Base-by-base conservation (phyloP, 2,888 invertebrate genomes). In the Cacoxenus indagator region DNA sequence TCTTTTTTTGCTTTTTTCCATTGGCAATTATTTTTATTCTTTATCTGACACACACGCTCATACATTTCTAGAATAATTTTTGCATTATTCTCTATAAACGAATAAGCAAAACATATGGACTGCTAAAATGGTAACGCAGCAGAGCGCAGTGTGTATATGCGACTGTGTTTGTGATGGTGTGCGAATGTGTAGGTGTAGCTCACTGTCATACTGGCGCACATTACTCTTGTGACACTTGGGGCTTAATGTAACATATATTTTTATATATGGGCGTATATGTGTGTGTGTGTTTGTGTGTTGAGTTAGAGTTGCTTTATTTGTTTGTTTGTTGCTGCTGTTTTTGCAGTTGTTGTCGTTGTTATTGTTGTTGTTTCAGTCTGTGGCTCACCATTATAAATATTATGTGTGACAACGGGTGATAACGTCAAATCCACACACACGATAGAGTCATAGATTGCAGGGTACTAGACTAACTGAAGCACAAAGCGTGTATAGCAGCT, bases 401-500 rank as follows among this genome's bases (percentile, higher is more conserved):
- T 78, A 82, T 82, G 75, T 81, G 84, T 82, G 81, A 75, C 81
- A 76, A 75, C 71, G 77, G 70, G 84, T 75, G 81, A 81, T 84
- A 81, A 76, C 77, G 75, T 69, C 72, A 71, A 72, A 69, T 72
- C 62, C 76, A 73, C 72, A 59, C 8, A 62, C 45, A 64, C 29
- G n/a, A 59, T 9, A 67, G 14, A 62, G n/a, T 24, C 24, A 31
- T 57, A 19, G 2, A 19, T 48, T 48, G 48, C 37, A 37, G n/a
- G n/a, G n/a, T n/a, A n/a, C n/a, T 51, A 48, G 22, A 48, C 48
- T 19, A 48, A 48, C 51, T 9, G 51, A 37, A 14, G 37, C 37
- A 37, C 37, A 37, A 37, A 37, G 2, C 8, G 1, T 9, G 22
- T 19, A 51, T 22, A 5, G 17, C 17, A 4, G 1, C 19, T 37